Conservation (phyloP, 1,140 invertebrate genomes). For the Macrotrachela quadricornifera region DNA sequence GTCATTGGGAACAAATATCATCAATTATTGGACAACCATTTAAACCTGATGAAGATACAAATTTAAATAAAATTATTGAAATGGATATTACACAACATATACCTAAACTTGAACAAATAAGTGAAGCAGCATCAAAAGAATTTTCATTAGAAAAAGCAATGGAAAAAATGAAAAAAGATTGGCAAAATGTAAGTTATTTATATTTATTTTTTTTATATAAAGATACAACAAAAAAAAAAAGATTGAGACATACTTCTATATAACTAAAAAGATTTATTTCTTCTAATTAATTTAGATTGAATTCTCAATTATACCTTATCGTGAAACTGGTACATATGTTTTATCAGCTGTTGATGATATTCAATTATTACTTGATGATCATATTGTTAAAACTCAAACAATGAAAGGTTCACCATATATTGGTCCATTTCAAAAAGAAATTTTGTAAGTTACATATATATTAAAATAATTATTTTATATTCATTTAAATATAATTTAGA, state of each 20-base stretch:
- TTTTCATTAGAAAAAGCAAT: slow-evolving; percentile 70
- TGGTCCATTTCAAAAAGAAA: slow-evolving; percentile 72
- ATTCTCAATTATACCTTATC: slow-evolving; percentile 52
- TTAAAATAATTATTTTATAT: too few species aligned
- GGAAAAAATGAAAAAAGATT: slow-evolving; percentile 72
- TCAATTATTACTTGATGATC: slow-evolving; percentile 78
- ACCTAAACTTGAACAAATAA: slow-evolving; percentile 68
- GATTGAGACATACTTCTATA: slow-evolving; percentile 28
- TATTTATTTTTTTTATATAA: too few species aligned
- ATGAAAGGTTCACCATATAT: slow-evolving; percentile 93
- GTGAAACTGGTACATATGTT: slow-evolving; percentile 74
- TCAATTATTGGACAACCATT: slow-evolving; percentile 82
- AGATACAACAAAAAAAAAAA: too few species aligned
- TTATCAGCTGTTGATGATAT: slow-evolving; percentile 77
- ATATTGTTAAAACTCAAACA: slow-evolving; percentile 84
- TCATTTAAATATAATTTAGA: slow-evolving; percentile 10
- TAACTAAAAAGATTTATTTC: too few species aligned
- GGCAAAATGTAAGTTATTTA: slow-evolving; percentile 36
- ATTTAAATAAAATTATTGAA: slow-evolving; percentile 64
- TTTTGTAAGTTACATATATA: slow-evolving; percentile 32
- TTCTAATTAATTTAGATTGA: too few species aligned
- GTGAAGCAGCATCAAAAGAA: slow-evolving; percentile 81
- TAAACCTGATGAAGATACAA: slow-evolving; percentile 56
- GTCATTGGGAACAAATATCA: slow-evolving; percentile 86
- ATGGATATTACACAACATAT: slow-evolving; percentile 73